phyloP scores from a whole-genome alignment of 2,113 vertebrate species.

The Vanacampus margaritifer region DNA sequence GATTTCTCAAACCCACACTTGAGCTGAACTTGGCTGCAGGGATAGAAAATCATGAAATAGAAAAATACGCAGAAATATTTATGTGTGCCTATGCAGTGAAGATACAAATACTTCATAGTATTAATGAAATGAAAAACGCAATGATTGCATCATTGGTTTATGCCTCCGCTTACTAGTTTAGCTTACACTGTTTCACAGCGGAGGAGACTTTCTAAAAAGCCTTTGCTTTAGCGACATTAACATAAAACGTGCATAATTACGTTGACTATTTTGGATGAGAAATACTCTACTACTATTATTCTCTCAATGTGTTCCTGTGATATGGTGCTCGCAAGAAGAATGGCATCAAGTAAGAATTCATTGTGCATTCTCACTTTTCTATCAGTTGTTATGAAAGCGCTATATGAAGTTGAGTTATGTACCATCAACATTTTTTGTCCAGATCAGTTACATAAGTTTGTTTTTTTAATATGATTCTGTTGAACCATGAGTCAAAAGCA shows the following conservation, averaged over 20 bases:
- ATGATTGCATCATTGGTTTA: not conserved
- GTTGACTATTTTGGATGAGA: not conserved
- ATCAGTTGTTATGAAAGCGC: no score
- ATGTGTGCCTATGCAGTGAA: not conserved
- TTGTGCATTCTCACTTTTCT: no score
- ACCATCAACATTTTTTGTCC: no score
- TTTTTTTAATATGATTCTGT: no score
- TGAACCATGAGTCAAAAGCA: no score
- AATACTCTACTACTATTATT: not conserved
- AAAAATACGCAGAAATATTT: slow-evolving; percentile 11
- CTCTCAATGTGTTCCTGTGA: not conserved
- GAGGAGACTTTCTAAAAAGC: not conserved
- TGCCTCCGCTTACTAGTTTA: not conserved
- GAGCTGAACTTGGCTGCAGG: slow-evolving; percentile 40
- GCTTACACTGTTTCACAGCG: not conserved
- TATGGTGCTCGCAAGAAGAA: not conserved
- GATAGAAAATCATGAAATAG: not conserved
- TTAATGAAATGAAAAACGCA: not conserved
- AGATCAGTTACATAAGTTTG: no score
- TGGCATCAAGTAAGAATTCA: not conserved
- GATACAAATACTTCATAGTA: slow-evolving; percentile 9
- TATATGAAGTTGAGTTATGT: no score
- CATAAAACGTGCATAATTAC: not conserved
- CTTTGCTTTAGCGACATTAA: not conserved
- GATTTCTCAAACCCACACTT: slow-evolving; percentile 62